These are phyloP conservation scores for Notamacropus eugenii DNA, from an alignment of 2,797 vertebrate species.

Conservation along the genomic window DNA sequence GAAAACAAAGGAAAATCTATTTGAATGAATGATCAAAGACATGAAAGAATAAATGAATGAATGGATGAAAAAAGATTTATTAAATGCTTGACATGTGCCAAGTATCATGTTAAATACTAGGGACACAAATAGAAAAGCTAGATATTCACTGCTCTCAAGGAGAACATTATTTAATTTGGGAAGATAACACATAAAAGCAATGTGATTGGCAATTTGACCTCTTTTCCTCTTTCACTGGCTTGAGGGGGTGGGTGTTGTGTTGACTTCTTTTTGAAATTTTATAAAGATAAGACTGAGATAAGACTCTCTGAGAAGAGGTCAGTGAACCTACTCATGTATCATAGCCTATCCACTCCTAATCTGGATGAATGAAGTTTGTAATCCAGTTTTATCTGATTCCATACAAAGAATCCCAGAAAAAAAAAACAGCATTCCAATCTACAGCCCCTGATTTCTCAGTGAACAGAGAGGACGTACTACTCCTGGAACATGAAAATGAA, in stretches of 20 bases:
- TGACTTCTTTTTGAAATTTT: background rate
- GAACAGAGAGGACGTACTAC: background rate
- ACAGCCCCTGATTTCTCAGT: background rate
- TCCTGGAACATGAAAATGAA: background rate
- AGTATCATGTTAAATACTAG: background rate
- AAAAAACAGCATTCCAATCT: background rate
- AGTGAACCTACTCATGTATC: background rate
- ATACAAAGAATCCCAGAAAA: background rate
- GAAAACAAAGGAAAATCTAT: background rate
- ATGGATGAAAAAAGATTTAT: background rate
- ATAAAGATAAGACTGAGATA: background rate
- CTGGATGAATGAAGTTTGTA: background rate
- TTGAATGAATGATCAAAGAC: background rate
- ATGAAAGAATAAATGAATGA: too few species aligned
- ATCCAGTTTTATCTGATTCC: background rate
- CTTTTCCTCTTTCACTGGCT: background rate
- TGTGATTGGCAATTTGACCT: background rate
- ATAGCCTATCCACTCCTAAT: background rate
- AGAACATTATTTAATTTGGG: background rate
- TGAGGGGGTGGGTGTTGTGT: background rate
- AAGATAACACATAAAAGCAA: background rate
- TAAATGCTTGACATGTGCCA: background rate
- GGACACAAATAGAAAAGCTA: background rate
- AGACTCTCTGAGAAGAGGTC: background rate
- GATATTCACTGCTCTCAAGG: background rate